Percentiles rank a stretch among this genome's conserved stretches.
Conservation (phyloP, 2,888 invertebrate species). For the Zygothrica quintamaculata region DNA sequence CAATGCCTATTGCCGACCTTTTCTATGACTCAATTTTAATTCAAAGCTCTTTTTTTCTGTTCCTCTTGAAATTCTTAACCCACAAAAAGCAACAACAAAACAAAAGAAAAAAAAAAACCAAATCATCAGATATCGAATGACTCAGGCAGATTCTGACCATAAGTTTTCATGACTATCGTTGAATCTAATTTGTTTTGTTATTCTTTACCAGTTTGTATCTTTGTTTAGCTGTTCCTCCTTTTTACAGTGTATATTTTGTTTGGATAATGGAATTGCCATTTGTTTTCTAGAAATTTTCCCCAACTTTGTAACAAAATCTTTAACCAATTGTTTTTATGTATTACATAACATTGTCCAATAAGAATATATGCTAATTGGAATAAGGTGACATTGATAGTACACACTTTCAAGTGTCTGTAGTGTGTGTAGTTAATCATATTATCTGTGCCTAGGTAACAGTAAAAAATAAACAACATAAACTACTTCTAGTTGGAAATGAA, state of each 20-base stretch:
- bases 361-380: no score
- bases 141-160: conserved; percentile 32
- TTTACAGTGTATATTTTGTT: no score
- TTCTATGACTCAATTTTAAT: conserved; percentile 50
- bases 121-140: conserved; percentile 24
- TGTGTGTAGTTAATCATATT: not conserved
- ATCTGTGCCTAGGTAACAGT: conserved; percentile 15
- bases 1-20: conserved; percentile 5
- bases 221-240: conserved; percentile 9
- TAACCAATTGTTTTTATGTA: no score
- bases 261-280: conserved; percentile 57
- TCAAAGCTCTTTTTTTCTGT: not conserved
- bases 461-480: no score
- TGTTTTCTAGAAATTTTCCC: conserved; percentile 25
- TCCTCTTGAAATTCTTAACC: conserved; percentile 1
- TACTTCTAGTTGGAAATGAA: conserved; percentile 7
- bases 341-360: no score
- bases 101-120: not conserved
- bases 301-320: no score
- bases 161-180: conserved; percentile 30
- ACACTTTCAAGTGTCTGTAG: not conserved
- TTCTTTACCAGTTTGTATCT: not conserved
- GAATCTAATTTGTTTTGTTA: conserved; percentile 27
- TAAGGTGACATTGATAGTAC: no score
- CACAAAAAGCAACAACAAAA: not conserved